Percentiles rank a stretch among this genome's conserved stretches.
Evolutionary conservation across 1,140 invertebrate species (phyloP).

Genomic region (Drosophila takahashii): DNA sequence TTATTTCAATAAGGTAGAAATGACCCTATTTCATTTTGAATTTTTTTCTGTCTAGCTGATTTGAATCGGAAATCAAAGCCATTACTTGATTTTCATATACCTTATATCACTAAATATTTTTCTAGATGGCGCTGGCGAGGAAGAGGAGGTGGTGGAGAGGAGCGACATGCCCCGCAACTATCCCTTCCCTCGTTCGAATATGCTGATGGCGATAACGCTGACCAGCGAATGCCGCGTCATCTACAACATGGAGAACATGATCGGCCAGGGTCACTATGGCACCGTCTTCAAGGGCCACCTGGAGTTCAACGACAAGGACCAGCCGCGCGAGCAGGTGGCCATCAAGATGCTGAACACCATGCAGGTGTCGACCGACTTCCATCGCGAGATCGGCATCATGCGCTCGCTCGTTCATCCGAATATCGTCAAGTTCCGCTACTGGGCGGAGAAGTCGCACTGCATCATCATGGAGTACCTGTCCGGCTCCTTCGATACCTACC

Average conservation of each 20-base stretch:
- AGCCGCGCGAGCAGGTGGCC: slow-evolving; percentile 86
- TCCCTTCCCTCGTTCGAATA: slow-evolving; percentile 22
- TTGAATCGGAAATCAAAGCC: no score
- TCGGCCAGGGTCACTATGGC: slow-evolving; percentile 78
- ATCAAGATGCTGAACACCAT: slow-evolving; percentile 89
- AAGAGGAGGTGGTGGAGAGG: background rate
- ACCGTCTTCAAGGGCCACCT: slow-evolving; percentile 66
- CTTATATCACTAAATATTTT: background rate
- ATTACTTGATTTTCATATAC: no score
- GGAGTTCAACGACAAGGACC: slow-evolving; percentile 45
- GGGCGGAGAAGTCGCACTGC: slow-evolving; percentile 90
- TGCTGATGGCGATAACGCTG: slow-evolving; percentile 55
- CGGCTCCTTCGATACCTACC: slow-evolving; percentile 92
- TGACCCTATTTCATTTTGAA: no score
- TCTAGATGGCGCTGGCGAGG: slow-evolving; percentile 18
- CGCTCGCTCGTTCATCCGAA: slow-evolving; percentile 93
- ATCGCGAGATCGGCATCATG: slow-evolving; percentile 92
- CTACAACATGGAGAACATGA: slow-evolving; percentile 56
- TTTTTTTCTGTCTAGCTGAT: no score
- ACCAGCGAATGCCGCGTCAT: slow-evolving; percentile 66
- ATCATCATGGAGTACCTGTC: slow-evolving; percentile 96
- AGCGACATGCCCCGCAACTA: background rate
- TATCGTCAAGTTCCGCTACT: slow-evolving; percentile 94
- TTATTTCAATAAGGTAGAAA: no score
- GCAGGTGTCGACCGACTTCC: slow-evolving; percentile 86